Base-by-base conservation (phyloP, 2,888 invertebrate genomes). In the Phyto melanocephala region DNA sequence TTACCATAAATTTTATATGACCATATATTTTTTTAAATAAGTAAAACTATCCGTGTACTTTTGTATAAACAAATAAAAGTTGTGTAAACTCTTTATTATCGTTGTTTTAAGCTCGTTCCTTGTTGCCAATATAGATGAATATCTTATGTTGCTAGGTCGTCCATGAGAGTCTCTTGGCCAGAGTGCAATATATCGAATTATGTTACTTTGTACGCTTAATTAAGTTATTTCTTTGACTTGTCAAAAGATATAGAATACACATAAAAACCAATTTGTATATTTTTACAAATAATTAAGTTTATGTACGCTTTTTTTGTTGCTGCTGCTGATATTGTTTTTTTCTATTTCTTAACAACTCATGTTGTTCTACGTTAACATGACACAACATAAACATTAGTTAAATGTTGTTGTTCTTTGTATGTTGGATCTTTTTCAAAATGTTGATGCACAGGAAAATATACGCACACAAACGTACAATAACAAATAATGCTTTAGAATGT, bases 211-310 rank as follows among this genome's bases (percentile, higher is more conserved):
- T 35, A 20, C 7, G 10, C 7, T 28, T 67, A 58, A 67, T 58
- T 37, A 60, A 60, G 60, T 67, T 62, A 52, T 58, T 35, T 15
- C 33, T 50, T 67, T 40, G 13, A 6, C 20, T 22, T 60, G 24
- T 56, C 24, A 15, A 35, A 35, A 70, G 54, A 65, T 45, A 8
- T 75, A 45, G 58, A 47, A 24, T 22, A 20, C 42, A 81, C 42
- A 68, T 72, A 17, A 37, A 63, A 71, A 54, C 52, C 50, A 76
- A 63, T 71, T 80, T 76, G 70, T 76, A 47, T 60, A 45, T 63
- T 52, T 20, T 52, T 67, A 76, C 13, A 62, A 54, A 63, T 68
- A 62, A 54, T 67, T 81, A 45, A 60, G 45, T 77, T 54, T 60
- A 22, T 42, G 13, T 40, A 65, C 11, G n/a, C n/a, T n/a, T 28